Conservation (phyloP, 1,140 invertebrate species). For the Orchesella cincta region DNA sequence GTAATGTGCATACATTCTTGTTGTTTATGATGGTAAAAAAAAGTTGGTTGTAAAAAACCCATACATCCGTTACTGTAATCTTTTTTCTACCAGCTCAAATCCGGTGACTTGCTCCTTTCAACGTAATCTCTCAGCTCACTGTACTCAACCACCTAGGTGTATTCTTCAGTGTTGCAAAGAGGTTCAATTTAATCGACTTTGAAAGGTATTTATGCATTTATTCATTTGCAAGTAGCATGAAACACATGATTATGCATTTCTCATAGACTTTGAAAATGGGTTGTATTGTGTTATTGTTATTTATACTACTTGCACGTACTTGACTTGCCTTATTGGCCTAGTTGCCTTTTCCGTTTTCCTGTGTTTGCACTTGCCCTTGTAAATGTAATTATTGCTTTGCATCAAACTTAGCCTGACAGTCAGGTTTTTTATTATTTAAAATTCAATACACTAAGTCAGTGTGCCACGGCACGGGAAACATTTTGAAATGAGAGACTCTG, state of each 20-base stretch:
- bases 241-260: not conserved
- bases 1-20: not conserved
- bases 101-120: not conserved
- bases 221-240: not conserved
- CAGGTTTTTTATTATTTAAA: constrained; percentile 7
- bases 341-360: constrained; percentile 27
- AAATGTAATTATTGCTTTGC: not conserved
- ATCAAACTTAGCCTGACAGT: not conserved
- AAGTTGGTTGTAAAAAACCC: not conserved
- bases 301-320: constrained; percentile 1
- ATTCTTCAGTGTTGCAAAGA: too few relatives aligned
- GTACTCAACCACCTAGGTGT: too few relatives aligned
- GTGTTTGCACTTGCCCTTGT: constrained; percentile 25
- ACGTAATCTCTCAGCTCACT: too few relatives aligned
- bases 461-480: not conserved
- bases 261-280: too few relatives aligned
- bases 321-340: constrained; percentile 17
- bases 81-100: constrained; percentile 7
- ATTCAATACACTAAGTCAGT: constrained; percentile 9
- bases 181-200: not conserved
- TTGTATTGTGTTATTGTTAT: constrained; percentile 1
- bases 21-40: constrained; percentile 18
- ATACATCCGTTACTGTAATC: constrained; percentile 27
- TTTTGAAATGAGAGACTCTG: too few relatives aligned
- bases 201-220: not conserved